These are phyloP conservation scores for Morpho achilles DNA, from an alignment of 2,888 invertebrate genomes.

Conservation along the genomic window DNA sequence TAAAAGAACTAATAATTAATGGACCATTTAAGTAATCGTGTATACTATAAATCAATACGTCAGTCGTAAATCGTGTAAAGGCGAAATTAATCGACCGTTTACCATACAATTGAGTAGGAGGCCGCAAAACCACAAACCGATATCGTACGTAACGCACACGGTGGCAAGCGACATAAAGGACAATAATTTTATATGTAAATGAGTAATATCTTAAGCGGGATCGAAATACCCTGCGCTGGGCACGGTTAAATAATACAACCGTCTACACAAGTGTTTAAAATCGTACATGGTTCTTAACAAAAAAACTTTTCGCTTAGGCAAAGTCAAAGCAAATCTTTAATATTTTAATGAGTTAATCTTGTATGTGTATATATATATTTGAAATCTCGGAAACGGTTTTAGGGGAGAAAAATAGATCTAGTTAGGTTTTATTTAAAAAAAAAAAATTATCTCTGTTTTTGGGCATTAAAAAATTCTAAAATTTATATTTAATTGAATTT, in stretches of 20 bases:
- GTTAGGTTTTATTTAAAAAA: no score
- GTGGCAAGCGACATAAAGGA: constrained; percentile 41
- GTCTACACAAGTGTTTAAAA: constrained; percentile 33
- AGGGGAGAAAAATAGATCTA: no score
- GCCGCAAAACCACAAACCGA: constrained; percentile 40
- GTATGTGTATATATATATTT: no score
- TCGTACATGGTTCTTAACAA: no score
- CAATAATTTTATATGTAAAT: constrained; percentile 71
- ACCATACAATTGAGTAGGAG: constrained; percentile 24
- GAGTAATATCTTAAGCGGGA: constrained; percentile 67
- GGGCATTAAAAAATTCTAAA: no score
- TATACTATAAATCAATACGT: constrained; percentile 2
- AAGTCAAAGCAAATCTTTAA: no score
- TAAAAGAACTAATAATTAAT: not conserved
- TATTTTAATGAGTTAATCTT: no score
- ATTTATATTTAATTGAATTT: no score
- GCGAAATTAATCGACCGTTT: constrained; percentile 48
- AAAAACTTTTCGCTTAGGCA: no score
- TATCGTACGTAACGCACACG: constrained; percentile 40
- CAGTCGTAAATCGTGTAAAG: constrained; percentile 27
- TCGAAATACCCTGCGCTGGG: constrained; percentile 36
- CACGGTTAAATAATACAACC: constrained; percentile 39
- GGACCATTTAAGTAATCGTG: not conserved
- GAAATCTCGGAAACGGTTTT: no score
- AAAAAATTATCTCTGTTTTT: no score